Conservation (phyloP, 53 echinoderm and acorn worm species). For the Astropecten irregularis region DNA sequence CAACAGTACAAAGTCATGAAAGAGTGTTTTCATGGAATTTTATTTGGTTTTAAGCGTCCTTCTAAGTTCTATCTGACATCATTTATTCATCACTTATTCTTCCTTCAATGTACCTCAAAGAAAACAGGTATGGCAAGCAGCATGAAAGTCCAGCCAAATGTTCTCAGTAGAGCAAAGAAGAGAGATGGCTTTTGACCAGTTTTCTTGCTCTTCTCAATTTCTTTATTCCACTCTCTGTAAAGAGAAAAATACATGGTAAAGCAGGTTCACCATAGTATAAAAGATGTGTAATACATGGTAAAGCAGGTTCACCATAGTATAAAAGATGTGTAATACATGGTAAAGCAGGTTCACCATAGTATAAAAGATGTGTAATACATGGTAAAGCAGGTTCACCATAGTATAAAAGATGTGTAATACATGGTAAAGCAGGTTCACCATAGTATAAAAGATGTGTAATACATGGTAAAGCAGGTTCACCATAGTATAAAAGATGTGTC, state of each 20-base stretch:
- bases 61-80: neutral
- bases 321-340: neutral
- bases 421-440: too few species aligned
- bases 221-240: conserved; percentile 77
- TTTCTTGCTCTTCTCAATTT: conserved; percentile 31
- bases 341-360: too few species aligned
- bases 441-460: too few species aligned
- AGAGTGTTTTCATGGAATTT: too few species aligned
- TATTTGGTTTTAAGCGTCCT: too few species aligned
- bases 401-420: too few species aligned
- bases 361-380: too few species aligned
- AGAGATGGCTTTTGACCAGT: conserved; percentile 58
- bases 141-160: conserved; percentile 34
- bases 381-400: too few species aligned
- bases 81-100: neutral
- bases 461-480: too few species aligned
- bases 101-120: conserved; percentile 58
- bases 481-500: too few species aligned
- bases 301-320: neutral
- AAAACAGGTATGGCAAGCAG: conserved; percentile 59
- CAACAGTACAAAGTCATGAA: too few species aligned
- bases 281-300: too few species aligned
- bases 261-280: neutral
- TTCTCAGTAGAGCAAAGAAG: conserved; percentile 37
- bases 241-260: neutral